Evolutionary conservation across 2,888 invertebrate species (phyloP).

Genomic region (Syritta pipiens): DNA sequence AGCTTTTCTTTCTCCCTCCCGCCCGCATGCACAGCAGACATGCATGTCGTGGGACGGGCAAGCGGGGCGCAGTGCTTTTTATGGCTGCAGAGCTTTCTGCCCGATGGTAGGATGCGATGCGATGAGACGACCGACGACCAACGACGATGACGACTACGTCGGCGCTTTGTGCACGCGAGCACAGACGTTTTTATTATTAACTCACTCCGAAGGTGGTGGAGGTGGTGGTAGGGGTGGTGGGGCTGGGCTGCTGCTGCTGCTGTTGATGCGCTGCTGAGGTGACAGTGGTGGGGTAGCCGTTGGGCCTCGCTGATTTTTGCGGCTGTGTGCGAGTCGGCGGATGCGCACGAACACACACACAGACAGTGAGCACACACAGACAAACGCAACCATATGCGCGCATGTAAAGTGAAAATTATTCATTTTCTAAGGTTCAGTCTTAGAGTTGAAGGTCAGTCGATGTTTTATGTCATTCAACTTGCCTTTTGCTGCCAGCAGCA

Average conservation of each 20-base stretch:
- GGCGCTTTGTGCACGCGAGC: constrained; percentile 63
- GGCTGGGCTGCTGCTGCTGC: background rate
- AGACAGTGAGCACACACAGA: constrained; percentile 3
- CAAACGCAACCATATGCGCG: constrained; percentile 42
- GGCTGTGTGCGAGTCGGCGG: constrained; percentile 50
- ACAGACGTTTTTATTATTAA: constrained; percentile 64
- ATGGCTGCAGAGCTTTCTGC: constrained; percentile 32
- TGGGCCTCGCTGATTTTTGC: constrained; percentile 47
- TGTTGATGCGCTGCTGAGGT: constrained; percentile 1
- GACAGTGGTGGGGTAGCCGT: constrained; percentile 10
- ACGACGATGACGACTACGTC: constrained; percentile 47
- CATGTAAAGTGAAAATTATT: constrained; percentile 76
- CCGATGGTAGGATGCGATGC: constrained; percentile 43
- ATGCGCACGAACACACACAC: constrained; percentile 40
- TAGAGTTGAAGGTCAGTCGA: constrained; percentile 79
- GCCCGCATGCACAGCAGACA: background rate
- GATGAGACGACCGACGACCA: constrained; percentile 20
- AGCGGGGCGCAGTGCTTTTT: constrained; percentile 13
- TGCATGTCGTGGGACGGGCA: background rate
- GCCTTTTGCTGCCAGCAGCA: constrained; percentile 65
- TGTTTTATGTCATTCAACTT: constrained; percentile 80
- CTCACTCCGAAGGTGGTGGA: constrained; percentile 16
- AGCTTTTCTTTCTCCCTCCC: constrained; percentile 8
- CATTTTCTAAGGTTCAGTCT: constrained; percentile 79
- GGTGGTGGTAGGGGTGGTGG: background rate